These are phyloP conservation scores for Leptinotarsa undecemlineata DNA, from an alignment of 1,140 invertebrate genomes.

Conservation along the genomic window DNA sequence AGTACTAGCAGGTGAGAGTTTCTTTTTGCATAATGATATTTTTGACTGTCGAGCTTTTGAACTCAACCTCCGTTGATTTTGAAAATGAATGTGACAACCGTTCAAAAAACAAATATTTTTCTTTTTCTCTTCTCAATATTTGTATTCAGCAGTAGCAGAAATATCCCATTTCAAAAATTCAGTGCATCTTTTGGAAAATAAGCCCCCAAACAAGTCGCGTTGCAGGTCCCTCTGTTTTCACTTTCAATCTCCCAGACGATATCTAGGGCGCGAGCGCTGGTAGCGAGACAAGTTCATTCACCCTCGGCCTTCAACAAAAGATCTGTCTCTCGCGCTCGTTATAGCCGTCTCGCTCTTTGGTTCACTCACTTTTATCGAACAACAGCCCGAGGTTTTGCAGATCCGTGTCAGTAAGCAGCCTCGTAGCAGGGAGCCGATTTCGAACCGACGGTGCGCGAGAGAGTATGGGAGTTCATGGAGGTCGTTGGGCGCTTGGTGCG, in stretches of 20 bases:
- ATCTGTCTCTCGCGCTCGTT: conserved; percentile 36
- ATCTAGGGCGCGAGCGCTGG: conserved; percentile 49
- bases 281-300: conserved; percentile 53
- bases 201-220: conserved; percentile 23
- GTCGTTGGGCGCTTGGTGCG: conserved; percentile 37
- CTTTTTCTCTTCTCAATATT: no score
- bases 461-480: conserved; percentile 38
- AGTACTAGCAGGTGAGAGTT: conserved; percentile 61
- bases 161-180: no score
- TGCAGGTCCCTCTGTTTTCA: conserved; percentile 45
- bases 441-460: background rate
- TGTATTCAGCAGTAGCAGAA: no score
- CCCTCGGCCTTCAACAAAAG: conserved; percentile 48
- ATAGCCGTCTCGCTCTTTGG: conserved; percentile 33
- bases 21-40: background rate
- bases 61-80: no score
- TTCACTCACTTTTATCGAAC: conserved; percentile 39
- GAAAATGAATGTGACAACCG: no score
- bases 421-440: conserved; percentile 28
- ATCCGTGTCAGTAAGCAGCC: conserved; percentile 45
- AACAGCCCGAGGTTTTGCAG: conserved; percentile 30
- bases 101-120: no score
- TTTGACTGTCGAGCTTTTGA: no score
- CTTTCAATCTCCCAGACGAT: conserved; percentile 43
- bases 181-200: background rate